Percentiles rank a stretch among this genome's conserved stretches.
These are phyloP conservation scores for Etheostoma spectabile DNA, from an alignment of 2,113 vertebrate genomes.

Conservation along the genomic window DNA sequence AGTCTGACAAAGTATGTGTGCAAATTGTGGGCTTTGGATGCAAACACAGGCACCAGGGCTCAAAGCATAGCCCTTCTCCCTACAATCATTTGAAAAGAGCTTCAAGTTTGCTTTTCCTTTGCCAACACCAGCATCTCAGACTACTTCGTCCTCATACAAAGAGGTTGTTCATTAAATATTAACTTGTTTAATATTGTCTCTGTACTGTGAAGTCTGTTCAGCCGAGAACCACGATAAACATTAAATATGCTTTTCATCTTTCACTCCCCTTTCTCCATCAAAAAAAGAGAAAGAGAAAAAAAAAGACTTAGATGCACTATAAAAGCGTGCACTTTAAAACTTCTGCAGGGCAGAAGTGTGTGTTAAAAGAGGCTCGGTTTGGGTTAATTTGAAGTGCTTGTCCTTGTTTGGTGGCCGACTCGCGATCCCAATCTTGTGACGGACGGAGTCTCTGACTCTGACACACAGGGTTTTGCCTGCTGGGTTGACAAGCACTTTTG, in stretches of 20 bases:
- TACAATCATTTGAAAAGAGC: conserved; percentile 76
- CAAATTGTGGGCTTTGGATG: conserved; percentile 45
- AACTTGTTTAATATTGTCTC: conserved; percentile 89
- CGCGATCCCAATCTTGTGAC: conserved; percentile 50
- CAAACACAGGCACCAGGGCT: conserved; percentile 59
- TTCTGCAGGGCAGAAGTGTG: conserved; percentile 78
- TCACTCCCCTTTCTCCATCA: conserved; percentile 77
- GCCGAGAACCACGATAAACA: conserved; percentile 82
- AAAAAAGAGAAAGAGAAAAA: conserved; percentile 54
- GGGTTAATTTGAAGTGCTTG: conserved; percentile 74
- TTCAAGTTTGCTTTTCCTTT: conserved; percentile 86
- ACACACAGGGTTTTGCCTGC: conserved; percentile 58
- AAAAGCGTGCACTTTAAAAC: conserved; percentile 77
- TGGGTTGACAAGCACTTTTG: conserved; percentile 62
- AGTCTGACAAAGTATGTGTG: conserved; percentile 21
- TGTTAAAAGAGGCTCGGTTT: conserved; percentile 60
- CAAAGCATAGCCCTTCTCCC: conserved; percentile 71
- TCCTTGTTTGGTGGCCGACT: conserved; percentile 72
- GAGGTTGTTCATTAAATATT: conserved; percentile 87
- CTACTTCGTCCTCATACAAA: conserved; percentile 83
- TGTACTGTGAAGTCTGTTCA: conserved; percentile 82
- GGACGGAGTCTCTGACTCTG: conserved; percentile 67
- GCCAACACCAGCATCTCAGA: conserved; percentile 76
- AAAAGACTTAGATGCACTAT: conserved; percentile 60
- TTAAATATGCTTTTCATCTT: conserved; percentile 90